Conservation (phyloP, 2,888 invertebrate species). For the Capitulum mitella region DNA sequence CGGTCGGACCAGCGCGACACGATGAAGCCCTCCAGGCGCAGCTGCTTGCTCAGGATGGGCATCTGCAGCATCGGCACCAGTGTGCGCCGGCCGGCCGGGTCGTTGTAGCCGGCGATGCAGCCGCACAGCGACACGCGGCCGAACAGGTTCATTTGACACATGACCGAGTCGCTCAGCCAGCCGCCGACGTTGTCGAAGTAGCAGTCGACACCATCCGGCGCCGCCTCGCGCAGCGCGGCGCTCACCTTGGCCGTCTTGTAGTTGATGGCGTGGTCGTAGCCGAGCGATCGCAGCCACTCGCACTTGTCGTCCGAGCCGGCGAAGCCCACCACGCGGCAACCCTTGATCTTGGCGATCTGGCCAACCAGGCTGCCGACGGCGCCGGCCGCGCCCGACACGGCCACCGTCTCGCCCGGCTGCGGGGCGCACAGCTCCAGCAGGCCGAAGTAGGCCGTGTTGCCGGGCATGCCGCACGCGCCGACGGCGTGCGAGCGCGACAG, state of each 20-base stretch:
- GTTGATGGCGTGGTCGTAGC: slow-evolving; percentile 62
- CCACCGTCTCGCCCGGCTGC: slow-evolving; percentile 61
- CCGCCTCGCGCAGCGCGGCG: slow-evolving; percentile 52
- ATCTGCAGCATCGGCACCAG: slow-evolving; percentile 25
- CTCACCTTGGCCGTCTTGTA: slow-evolving; percentile 57
- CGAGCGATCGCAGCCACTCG: slow-evolving; percentile 57
- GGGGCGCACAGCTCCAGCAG: slow-evolving; percentile 61
- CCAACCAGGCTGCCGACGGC: slow-evolving; percentile 72
- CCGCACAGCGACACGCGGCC: slow-evolving; percentile 61
- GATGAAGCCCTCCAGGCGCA: slow-evolving; percentile 58
- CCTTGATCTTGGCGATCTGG: slow-evolving; percentile 66
- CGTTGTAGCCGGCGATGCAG: slow-evolving; percentile 57
- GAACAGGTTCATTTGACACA: slow-evolving; percentile 55
- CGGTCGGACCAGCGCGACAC: slow-evolving; percentile 52
- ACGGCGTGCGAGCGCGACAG: slow-evolving; percentile 57
- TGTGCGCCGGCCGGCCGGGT: slow-evolving; percentile 39
- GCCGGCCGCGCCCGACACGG: slow-evolving; percentile 65
- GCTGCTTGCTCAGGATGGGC: slow-evolving; percentile 50
- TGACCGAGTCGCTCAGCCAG: slow-evolving; percentile 53
- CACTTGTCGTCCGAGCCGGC: slow-evolving; percentile 64
- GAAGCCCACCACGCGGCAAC: slow-evolving; percentile 61
- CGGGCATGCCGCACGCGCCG: slow-evolving; percentile 63
- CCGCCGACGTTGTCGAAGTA: slow-evolving; percentile 73
- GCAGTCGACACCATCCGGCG: slow-evolving; percentile 64
- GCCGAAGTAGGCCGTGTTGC: slow-evolving; percentile 68